Evolutionary conservation across 2,113 vertebrate species (phyloP).

Genomic region (Cololabis saira): DNA sequence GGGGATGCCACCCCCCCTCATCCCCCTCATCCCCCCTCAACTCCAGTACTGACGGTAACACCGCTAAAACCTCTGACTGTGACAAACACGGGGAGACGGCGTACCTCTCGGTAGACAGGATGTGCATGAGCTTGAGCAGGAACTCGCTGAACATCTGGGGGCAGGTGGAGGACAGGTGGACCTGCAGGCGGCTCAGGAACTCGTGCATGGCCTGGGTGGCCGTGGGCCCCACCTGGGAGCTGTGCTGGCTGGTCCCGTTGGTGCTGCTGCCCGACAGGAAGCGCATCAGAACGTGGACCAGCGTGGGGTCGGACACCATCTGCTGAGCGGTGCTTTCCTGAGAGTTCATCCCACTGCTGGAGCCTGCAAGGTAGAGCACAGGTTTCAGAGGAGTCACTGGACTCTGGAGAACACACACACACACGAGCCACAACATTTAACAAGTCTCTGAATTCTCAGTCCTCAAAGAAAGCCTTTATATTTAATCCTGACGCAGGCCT

Average conservation of each 20-base stretch:
- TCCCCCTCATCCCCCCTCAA: no score
- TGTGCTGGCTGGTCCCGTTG: slow-evolving; percentile 96
- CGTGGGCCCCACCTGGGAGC: slow-evolving; percentile 98
- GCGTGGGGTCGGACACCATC: slow-evolving; percentile 94
- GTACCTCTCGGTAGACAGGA: slow-evolving; percentile 97
- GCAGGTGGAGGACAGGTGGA: slow-evolving; percentile 95
- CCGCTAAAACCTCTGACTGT: no score
- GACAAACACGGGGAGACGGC: not conserved
- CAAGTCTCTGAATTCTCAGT: no score
- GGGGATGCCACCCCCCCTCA: no score
- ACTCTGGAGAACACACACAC: not conserved
- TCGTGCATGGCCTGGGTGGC: slow-evolving; percentile 99
- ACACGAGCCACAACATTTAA: not conserved
- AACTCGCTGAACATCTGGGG: slow-evolving; percentile 99
- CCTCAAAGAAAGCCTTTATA: no score
- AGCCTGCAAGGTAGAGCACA: slow-evolving; percentile 67
- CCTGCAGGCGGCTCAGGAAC: slow-evolving; percentile 95
- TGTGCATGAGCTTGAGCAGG: slow-evolving; percentile 95
- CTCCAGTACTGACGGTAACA: no score
- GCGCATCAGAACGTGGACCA: slow-evolving; percentile 95
- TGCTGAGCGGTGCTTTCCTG: slow-evolving; percentile 97
- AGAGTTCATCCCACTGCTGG: slow-evolving; percentile 85
- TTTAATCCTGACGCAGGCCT: no score
- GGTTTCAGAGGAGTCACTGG: not conserved
- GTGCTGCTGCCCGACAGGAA: slow-evolving; percentile 96